Base-by-base conservation (phyloP, 1,140 invertebrate species). In the Calycopis cecrops region DNA sequence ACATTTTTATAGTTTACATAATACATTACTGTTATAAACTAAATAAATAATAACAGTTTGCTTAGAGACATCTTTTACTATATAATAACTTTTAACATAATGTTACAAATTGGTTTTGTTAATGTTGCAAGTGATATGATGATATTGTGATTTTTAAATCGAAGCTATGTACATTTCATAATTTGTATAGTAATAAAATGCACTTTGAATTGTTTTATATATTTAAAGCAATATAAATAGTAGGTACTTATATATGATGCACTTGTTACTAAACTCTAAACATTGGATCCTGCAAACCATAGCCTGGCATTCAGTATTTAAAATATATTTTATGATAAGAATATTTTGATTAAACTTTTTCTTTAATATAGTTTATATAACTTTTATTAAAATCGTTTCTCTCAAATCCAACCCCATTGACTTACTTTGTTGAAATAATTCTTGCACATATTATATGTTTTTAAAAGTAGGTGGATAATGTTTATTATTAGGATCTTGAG, bases 1-100 rank as follows among this genome's bases (percentile, higher is more conserved):
- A 84, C 75, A 80, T 76, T 78, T 68, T 79, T 75, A 77, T 78
- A 72, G 73, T 79, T 79, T 76, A 79, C 78, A 80, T 77, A 84
- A 76, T 80, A 80, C 73, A 78, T 80, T 73, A 76, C 72, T 74
- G 71, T 75, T 63, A 75, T 77, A 75, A 73, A 77, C 70, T 80
- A 77, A 57, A 67, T 67, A 74, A 79, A 81, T 79, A 62, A 81
- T 70, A 71, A 74, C 65, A 66, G 44, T 69, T 60, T 67, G 67
- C 64, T 72, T 74, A 73, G 71, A 63, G 71, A 77, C 60, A 71
- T 71, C 61, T 73, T 71, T 28, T 28, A 3, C 64, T 75, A 71
- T 74, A 72, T 70, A 71, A 73, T n/a, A n/a, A n/a, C n/a, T 62
- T 66, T 63, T 62, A 74, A 78, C 66, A 69, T 55, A 79, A 73